Evolutionary conservation across 92 coral and sea anemone genomes (phyloP).

Genomic region (Epizoanthus scotinus): DNA sequence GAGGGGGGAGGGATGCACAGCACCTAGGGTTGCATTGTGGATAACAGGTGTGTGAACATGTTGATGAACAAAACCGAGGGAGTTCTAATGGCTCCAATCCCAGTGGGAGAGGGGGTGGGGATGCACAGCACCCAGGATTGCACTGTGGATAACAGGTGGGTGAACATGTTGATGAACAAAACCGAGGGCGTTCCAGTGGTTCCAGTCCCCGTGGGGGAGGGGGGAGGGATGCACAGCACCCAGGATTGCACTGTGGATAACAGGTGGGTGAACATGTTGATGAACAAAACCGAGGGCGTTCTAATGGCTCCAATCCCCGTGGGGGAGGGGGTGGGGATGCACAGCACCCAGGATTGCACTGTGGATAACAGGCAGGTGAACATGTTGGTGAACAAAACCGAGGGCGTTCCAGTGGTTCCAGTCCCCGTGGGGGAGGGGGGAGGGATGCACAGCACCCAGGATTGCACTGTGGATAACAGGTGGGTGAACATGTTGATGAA

Average conservation of each 20-base stretch:
- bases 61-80: background rate
- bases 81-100: slow-evolving; percentile 6
- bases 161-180: background rate
- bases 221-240: background rate
- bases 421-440: background rate
- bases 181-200: slow-evolving; percentile 1
- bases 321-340: background rate
- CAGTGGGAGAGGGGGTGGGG: background rate
- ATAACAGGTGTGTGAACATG: background rate
- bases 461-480: slow-evolving; percentile 12
- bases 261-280: background rate
- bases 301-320: slow-evolving; percentile 1
- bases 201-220: background rate
- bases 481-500: background rate
- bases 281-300: background rate
- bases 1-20: background rate
- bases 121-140: background rate
- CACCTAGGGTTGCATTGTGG: slow-evolving; percentile 1
- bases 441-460: background rate
- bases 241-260: slow-evolving; percentile 4
- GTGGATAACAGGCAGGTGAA: slow-evolving; percentile 5
- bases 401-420: background rate
- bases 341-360: slow-evolving; percentile 5
- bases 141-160: slow-evolving; percentile 14
- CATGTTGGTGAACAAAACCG: background rate